Evolutionary conservation across 2,113 vertebrate species (phyloP).

Genomic region (Psammodynastes pulverulentus): DNA sequence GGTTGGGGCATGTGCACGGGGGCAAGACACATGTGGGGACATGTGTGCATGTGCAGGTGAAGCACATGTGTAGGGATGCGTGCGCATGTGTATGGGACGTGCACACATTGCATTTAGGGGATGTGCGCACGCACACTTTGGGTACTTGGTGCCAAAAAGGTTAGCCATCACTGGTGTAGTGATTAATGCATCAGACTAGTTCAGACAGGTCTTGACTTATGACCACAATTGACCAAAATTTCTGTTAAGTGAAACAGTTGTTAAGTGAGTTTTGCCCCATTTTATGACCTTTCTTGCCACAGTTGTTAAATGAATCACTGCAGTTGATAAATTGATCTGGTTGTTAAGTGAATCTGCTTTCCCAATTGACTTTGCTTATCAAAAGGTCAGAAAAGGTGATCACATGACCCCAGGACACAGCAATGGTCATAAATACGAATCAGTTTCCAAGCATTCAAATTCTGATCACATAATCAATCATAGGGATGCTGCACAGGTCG

Average conservation of each 20-base stretch:
- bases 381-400: background rate
- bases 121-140: no score
- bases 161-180: no score
- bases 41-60: no score
- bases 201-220: background rate
- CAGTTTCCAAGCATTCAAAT: background rate
- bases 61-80: no score
- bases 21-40: no score
- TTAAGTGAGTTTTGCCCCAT: background rate
- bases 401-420: background rate
- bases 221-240: background rate
- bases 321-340: background rate
- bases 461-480: background rate
- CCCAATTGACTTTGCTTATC: background rate
- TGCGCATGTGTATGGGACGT: no score
- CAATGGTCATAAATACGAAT: background rate
- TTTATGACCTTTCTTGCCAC: background rate
- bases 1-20: no score
- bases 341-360: background rate
- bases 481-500: background rate
- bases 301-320: background rate
- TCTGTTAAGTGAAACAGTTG: background rate
- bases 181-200: background rate
- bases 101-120: no score
- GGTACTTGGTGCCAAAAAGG: no score